Evolutionary conservation across 2,113 vertebrate species (phyloP).

Genomic region (Neotragus pygmaeus): DNA sequence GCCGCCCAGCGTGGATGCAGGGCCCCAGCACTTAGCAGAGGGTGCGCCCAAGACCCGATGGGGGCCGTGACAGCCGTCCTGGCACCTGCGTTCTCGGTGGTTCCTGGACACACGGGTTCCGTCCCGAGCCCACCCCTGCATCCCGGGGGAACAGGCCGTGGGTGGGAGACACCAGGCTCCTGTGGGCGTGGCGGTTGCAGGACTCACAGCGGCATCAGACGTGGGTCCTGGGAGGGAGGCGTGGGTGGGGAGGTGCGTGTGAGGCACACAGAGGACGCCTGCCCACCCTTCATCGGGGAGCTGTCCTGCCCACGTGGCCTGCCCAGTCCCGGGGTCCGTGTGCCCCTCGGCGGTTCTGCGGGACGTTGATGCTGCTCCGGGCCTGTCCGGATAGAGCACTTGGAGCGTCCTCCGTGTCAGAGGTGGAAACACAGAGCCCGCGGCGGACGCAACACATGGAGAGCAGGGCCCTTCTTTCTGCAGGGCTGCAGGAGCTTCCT

Average conservation of each 20-base stretch:
- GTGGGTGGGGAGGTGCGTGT: neutral
- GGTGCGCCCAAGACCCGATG: neutral
- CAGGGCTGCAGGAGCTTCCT: neutral
- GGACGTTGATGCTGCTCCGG: fast-evolving
- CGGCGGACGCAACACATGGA: fast-evolving
- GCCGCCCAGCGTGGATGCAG: fast-evolving
- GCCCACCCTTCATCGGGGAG: fast-evolving
- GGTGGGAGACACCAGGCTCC: fast-evolving
- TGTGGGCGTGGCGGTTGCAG: fast-evolving
- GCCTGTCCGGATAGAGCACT: fast-evolving
- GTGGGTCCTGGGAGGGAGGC: neutral
- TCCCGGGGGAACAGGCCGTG: fast-evolving
- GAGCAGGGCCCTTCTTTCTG: too few relatives aligned
- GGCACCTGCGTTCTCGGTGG: neutral
- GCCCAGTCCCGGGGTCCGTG: fast-evolving
- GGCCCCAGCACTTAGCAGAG: neutral
- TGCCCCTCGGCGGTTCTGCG: fast-evolving
- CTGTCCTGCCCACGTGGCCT: fast-evolving
- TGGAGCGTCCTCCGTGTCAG: fast-evolving
- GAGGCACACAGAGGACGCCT: fast-evolving
- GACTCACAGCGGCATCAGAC: neutral
- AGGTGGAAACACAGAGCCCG: neutral
- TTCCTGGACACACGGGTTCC: neutral
- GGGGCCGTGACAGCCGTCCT: neutral
- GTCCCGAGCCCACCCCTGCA: fast-evolving